Base-by-base conservation (phyloP, 2,113 vertebrate genomes). In the Coregonus clupeaformis region DNA sequence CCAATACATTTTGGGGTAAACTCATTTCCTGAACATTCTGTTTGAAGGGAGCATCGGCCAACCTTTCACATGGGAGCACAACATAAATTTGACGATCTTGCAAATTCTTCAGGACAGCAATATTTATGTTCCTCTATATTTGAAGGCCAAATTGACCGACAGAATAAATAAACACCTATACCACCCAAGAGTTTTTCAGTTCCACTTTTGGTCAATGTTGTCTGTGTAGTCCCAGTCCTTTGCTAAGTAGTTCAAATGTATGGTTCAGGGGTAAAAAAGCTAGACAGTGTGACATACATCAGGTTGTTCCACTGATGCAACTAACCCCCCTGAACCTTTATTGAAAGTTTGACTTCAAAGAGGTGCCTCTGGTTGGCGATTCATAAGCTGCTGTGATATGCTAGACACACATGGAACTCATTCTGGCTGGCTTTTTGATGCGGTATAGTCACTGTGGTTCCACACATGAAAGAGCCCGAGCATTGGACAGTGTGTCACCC, bases 371-470 rank as follows among this genome's bases (percentile, higher is more conserved):
- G 69, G 57, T 57, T 47, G 66, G 64, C 70, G 73, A 57, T 70
- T 78, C 64, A 55, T 75, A 71, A 72, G 74, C 75, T 83, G 79
- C 77, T 71, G 75, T 82, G 80, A 79, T 77, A 68, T 74, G 69
- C 49, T 32, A 67, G 74, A 42, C 77, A 84, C 87, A 85, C 77
- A 84, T 82, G 85, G 84, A 87, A 85, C 71, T 81, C 73, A 84
- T 84, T 81, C 65, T 27, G 59, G 42, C 25, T 30, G 75, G 49
- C 47, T 72, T 67, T 72, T 77, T 55, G 66, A 71, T 66, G 25
- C 66, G 47, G 74, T 73, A 75, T 76, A 77, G 76, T 72, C 74
- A 71, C 68, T 76, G 71, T 49, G 30, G 74, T 73, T 81, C 59
- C 42, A 72, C 77, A 80, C 80, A 86, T 86, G 36, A 82, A 79